Conservation (phyloP, 2,113 vertebrate species). For the Leptodactylus fuscus region DNA sequence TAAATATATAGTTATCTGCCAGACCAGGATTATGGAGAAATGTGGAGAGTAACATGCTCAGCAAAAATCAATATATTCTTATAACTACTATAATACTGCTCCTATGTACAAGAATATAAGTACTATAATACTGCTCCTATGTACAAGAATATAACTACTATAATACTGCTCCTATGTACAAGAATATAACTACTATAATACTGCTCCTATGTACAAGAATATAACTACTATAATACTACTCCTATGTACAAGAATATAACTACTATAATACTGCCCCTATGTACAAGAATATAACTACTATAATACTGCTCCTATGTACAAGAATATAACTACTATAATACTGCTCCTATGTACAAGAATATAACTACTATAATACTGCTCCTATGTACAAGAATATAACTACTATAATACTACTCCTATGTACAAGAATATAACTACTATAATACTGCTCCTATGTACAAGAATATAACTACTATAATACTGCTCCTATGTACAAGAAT, state of each 20-base stretch:
- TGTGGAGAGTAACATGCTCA: too few relatives aligned
- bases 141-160: constrained; percentile 1
- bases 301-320: neutral
- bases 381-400: constrained; percentile 11
- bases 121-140: neutral
- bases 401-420: constrained; percentile 13
- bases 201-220: neutral
- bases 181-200: neutral
- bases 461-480: constrained; percentile 17
- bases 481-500: constrained; percentile 3
- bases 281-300: neutral
- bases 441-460: constrained; percentile 8
- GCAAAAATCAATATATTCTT: too few relatives aligned
- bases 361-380: constrained; percentile 3
- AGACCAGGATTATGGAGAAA: too few relatives aligned
- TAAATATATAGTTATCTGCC: neutral
- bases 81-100: neutral
- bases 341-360: neutral
- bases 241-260: constrained; percentile 4
- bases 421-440: constrained; percentile 14
- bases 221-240: neutral
- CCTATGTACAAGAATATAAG: neutral
- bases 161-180: neutral
- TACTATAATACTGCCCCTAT: neutral
- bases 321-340: neutral